Conservation (phyloP, 2,797 vertebrate species). For the Tapera naevia region DNA sequence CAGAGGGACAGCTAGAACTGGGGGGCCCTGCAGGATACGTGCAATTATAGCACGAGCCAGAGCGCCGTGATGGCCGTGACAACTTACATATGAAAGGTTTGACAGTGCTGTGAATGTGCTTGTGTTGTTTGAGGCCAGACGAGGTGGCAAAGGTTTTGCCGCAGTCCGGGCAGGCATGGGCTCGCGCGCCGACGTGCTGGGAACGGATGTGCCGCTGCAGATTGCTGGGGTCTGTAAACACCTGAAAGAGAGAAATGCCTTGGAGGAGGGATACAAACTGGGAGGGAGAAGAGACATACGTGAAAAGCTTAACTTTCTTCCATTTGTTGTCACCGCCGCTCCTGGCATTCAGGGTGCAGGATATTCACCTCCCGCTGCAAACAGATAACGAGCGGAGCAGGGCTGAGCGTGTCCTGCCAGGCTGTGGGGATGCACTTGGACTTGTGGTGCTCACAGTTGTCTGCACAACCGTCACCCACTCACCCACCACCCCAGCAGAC, state of each 20-base stretch:
- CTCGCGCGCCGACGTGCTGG: constrained; percentile 94
- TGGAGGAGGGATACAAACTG: not conserved
- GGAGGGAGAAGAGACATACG: accelerated
- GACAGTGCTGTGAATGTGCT: constrained; percentile 99
- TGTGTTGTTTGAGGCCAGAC: constrained; percentile 98
- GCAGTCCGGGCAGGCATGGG: constrained; percentile 96
- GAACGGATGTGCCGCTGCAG: constrained; percentile 98
- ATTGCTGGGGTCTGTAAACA: constrained; percentile 99
- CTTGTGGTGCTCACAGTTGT: accelerated
- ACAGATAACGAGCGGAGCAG: accelerated
- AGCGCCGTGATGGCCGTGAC: constrained; percentile 70
- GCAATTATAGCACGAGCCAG: constrained; percentile 58
- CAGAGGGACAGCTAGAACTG: constrained; percentile 55
- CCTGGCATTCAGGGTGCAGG: accelerated
- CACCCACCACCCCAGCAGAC: accelerated
- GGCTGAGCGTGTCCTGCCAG: not conserved
- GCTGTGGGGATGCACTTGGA: accelerated
- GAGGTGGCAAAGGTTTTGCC: constrained; percentile 99
- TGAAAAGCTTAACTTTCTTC: accelerated
- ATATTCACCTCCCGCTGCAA: not conserved
- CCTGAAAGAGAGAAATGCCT: constrained; percentile 68
- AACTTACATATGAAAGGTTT: constrained; percentile 99
- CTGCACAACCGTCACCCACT: accelerated
- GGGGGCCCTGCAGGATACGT: constrained; percentile 69
- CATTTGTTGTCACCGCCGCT: accelerated